Evolutionary conservation across 2,797 vertebrate genomes (phyloP), one percentile per base, ranked within the genome.

Genomic region (Esox masquinongy): DNA sequence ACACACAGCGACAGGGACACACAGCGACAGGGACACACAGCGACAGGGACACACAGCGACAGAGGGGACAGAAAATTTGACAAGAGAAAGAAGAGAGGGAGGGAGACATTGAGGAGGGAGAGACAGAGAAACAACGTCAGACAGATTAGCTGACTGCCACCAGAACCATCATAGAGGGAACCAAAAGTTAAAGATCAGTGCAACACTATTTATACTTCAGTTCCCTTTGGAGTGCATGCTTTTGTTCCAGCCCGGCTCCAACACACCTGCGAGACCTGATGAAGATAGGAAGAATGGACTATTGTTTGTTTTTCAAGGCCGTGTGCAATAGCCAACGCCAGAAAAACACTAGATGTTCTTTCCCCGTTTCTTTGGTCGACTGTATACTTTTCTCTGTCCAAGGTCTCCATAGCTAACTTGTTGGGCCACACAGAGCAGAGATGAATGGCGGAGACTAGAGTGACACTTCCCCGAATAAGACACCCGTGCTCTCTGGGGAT

Each of bases 371-470:
- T 26, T 4, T 61, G 51, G 68, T 67, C 56, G 22, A 51, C 63
- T 26, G 51, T 51, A 34, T 50, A 75, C 39, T 68, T 75, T 63
- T 5, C 61, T 17, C 11, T 80, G 43, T 47, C 43, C 49, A 66
- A 72, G 75, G 68, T 51, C 82, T 81, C 76, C 59, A 80, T 80
- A 83, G 79, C 72, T 77, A 79, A 82, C 56, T 29, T 67, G 77
- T 79, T 51, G 72, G 72, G 80, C 83, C 66, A 64, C 9, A 15
- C n/a, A 24, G 6, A 47, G 9, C 56, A 11, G 22, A 22, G 22
- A 11, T 24, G 61, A 74, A 53, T n/a, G 47, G 9, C 43, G 43
- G 43, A 2, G 43, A 11, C 61, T 4, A 14, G 36, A 68, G 36
- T 22, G 36, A 74, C 34, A 5, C 67, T 39, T n/a, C 73, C 26